Evolutionary conservation across 2,797 vertebrate genomes (phyloP), one percentile per base, ranked within the genome.

Genomic region (Synaphobranchus kaupii): DNA sequence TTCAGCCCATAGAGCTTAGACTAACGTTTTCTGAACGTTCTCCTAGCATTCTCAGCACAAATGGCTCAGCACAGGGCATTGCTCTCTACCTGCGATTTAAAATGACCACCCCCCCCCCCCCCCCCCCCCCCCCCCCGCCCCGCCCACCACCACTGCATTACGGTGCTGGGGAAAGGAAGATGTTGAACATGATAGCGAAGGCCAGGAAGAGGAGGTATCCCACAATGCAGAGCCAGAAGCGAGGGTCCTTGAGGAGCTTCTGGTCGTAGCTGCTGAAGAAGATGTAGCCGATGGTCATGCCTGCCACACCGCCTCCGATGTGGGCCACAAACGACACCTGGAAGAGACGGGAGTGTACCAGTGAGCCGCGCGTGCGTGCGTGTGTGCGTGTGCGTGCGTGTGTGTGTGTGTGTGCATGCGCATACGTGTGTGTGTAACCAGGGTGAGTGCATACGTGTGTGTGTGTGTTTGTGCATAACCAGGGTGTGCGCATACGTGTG

Each of bases 281-380:
- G 15, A 97, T 96, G 76, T 98, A 99, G 84, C 97, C 98, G 4
- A 99, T 91, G 58, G 97, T 97, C 97, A 98, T 98, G 22, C 98
- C 98, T 1, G 98, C 97, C 76, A 97, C 90, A 9, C 97, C 96
- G 0, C 98, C 98, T 3, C 96, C 98, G 50, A 98, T 95, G 89
- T 99, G 98, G 89, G 98, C 97, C 88, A 98, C 97, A 85, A 99
- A 98, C 54, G 98, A 99, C 52, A 99, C 98, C 98, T 99, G 85
- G 22, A 54, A 10, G 25, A 66, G 25, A 78, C 25, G 15, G 58
- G 85, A 63, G 54, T n/a, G 22, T 15, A 60, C 17, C 17, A 22
- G 58, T 60, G 58, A 60, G 58, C 17, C 58, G 4, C 4, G 58
- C 0, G 50, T 52, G 50, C 50, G 12, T 12, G 2, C 12, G 50